Percentiles rank a stretch among this genome's conserved stretches.
Evolutionary conservation across 2,797 vertebrate species (phyloP).

Genomic region (Phoeniculus purpureus): DNA sequence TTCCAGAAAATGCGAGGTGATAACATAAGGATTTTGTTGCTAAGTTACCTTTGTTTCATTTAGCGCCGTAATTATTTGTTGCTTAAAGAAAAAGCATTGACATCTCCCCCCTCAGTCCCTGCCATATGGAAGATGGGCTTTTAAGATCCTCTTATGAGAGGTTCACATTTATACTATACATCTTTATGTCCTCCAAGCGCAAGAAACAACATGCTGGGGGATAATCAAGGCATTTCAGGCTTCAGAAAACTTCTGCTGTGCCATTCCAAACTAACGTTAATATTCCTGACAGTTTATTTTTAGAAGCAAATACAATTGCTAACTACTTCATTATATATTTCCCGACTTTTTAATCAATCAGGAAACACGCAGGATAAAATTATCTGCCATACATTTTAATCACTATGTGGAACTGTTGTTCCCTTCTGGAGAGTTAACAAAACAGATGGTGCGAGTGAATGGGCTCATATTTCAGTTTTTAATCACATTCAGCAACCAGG

Average conservation of each 20-base stretch:
- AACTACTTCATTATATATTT: conserved; percentile 6
- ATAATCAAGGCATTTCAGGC: conserved; percentile 29
- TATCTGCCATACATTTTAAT: conserved; percentile 27
- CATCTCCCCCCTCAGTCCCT: conserved; percentile 35
- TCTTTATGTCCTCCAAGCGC: conserved; percentile 18
- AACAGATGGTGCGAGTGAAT: conserved; percentile 41
- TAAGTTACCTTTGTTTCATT: conserved; percentile 68
- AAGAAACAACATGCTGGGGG: neutral
- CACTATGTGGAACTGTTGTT: conserved; percentile 12
- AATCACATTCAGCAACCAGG: conserved; percentile 7
- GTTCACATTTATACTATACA: neutral
- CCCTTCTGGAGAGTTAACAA: conserved; percentile 48
- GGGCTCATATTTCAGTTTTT: conserved; percentile 57
- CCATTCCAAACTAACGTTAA: neutral
- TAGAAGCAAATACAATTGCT: neutral
- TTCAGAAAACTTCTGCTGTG: conserved; percentile 1
- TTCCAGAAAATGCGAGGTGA: conserved; percentile 23
- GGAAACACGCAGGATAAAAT: conserved; percentile 10
- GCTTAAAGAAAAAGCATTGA: conserved; percentile 48
- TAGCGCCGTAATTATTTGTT: conserved; percentile 53
- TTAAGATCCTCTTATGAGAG: conserved; percentile 52
- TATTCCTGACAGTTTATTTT: conserved; percentile 5
- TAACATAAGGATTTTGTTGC: conserved; percentile 51
- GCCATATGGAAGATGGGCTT: conserved; percentile 49
- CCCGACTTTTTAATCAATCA: conserved; percentile 20